Base-by-base conservation (phyloP, 2,888 invertebrate species). In the Drosophila subquinaria region DNA sequence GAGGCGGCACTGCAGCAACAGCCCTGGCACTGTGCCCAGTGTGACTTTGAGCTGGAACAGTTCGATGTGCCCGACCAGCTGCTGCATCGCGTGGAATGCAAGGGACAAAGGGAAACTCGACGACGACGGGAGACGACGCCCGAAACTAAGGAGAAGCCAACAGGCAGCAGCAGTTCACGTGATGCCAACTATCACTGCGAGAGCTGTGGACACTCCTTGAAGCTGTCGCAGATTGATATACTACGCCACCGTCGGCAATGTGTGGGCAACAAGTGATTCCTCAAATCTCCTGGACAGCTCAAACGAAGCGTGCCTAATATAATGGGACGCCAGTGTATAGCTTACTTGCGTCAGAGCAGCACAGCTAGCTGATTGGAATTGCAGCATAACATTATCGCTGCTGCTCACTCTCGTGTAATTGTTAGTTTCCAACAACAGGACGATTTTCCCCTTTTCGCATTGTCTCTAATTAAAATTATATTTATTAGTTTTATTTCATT, bases 171-270 rank as follows among this genome's bases (percentile, higher is more conserved):
- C 11, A 15, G 59, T 20, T 55, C 62, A n/a, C 27, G 36, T 0
- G 52, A 59, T 11, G 55, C 68, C 30, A 68, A 68, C 47, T 97
- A 95, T 93, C 94, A 94, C 79, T 98, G 98, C 91, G 93, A 94
- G 10, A 94, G 92, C 79, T 98, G 98, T 92, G 93, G 94, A 3
- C 93, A 95, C 80, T 94, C 94, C 5, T 92, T 97, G 65, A 94
- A 94, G 83, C 93, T 98, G 76, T 96, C 96, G 11, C 95, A 97
- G 4, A 96, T 96, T 23, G 97, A 98, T 91, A 96, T 97, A 91
- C 94, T 98, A 73, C 96, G 95, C 85, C 98, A 98, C 93, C 97
- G 95, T 91, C 96, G 95, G 88, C 93, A 93, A 79, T 95, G 95
- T 92, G 64, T 60, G 27, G 70, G 79, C 60, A 3, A 17, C 2